Percentiles rank a stretch among this genome's conserved stretches.
phyloP scores from a whole-genome alignment of 1,140 invertebrate species.

The Heliconius hermathena region DNA sequence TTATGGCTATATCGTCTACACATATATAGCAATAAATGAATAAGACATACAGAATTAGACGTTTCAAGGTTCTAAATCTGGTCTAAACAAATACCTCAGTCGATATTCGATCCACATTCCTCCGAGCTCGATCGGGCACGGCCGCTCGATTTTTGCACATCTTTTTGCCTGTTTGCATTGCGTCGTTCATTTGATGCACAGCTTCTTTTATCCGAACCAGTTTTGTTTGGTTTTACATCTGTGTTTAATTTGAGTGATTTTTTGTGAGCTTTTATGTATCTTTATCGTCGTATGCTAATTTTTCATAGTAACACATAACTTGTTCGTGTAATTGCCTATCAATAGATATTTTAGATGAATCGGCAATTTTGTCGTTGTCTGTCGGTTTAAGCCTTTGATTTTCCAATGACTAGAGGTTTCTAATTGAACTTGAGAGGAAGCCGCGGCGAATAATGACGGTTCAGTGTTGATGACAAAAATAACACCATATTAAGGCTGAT shows the following conservation, averaged over 20 bases:
- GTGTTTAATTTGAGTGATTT: constrained; percentile 47
- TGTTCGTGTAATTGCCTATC: constrained; percentile 40
- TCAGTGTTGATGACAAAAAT: constrained; percentile 51
- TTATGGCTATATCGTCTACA: not conserved
- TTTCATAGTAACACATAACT: constrained; percentile 40
- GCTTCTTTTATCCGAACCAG: constrained; percentile 56
- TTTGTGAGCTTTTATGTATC: constrained; percentile 42
- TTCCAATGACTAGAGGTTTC: constrained; percentile 41
- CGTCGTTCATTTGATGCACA: constrained; percentile 60
- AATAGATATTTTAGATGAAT: constrained; percentile 41
- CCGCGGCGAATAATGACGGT: constrained; percentile 28
- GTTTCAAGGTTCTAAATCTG: constrained; percentile 51
- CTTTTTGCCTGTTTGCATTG: constrained; percentile 69
- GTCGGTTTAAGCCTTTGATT: constrained; percentile 44
- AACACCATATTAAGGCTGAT: constrained; percentile 8
- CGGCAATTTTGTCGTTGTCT: constrained; percentile 38
- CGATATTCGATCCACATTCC: constrained; percentile 71
- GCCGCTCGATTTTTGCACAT: constrained; percentile 70
- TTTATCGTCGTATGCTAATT: constrained; percentile 39
- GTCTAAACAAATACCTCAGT: constrained; percentile 55
- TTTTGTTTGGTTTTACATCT: constrained; percentile 57
- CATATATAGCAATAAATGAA: not conserved
- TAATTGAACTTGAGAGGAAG: constrained; percentile 26
- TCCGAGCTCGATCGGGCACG: constrained; percentile 56
- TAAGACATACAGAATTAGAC: constrained; percentile 35